A percentile compares a stretch with the other conserved stretches of the same genome.
phyloP scores from a whole-genome alignment of 2,113 vertebrate species.

The Planiliza haematocheilus region DNA sequence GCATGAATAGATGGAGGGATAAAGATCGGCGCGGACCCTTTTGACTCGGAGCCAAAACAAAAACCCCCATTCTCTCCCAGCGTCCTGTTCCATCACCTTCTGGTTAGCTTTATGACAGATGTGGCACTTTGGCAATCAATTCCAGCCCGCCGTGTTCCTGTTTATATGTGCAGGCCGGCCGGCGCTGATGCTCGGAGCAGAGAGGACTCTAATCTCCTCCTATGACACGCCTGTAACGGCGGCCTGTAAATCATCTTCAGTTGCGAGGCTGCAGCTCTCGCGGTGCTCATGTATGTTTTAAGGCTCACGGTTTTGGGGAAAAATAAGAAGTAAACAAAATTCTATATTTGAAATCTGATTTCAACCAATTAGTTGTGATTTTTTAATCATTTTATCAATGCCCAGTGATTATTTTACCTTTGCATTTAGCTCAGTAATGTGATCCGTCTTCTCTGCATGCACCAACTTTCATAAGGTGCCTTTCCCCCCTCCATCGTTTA shows the following conservation, averaged over 20 bases:
- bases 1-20: conserved; percentile 13
- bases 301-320: too few species aligned
- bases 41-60: conserved; percentile 17
- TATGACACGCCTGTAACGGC: conserved; percentile 20
- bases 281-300: background rate
- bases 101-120: conserved; percentile 61
- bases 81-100: conserved; percentile 28
- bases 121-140: conserved; percentile 55
- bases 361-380: too few species aligned
- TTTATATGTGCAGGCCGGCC: conserved; percentile 54
- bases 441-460: too few species aligned
- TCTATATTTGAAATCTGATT: too few species aligned
- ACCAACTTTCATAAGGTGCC: too few species aligned
- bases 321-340: too few species aligned
- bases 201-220: conserved; percentile 50
- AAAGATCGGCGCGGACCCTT: conserved; percentile 14
- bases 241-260: conserved; percentile 47
- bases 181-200: conserved; percentile 52
- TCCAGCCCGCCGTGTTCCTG: conserved; percentile 30
- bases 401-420: too few species aligned
- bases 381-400: too few species aligned
- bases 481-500: background rate
- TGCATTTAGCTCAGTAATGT: too few species aligned
- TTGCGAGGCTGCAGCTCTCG: background rate
- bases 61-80: conserved; percentile 2